Base-by-base conservation (phyloP, 2,797 vertebrate genomes). In the Premnoplex brunnescens region DNA sequence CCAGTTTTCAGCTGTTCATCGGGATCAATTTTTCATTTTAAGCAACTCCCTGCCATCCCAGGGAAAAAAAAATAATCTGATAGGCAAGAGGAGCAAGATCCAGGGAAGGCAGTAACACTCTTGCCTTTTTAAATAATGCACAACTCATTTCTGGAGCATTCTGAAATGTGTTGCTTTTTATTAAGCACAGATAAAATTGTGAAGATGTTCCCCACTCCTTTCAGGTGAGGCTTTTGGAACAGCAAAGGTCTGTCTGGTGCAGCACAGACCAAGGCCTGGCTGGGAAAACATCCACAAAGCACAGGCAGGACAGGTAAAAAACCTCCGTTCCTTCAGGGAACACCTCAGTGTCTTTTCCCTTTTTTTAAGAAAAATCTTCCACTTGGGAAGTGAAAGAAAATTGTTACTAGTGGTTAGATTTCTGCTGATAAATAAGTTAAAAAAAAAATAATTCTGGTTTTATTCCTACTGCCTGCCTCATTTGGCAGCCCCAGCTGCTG, bases 21-120 rank as follows among this genome's bases (percentile, higher is more conserved):
- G 36, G 75, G 91, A 96, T 95, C 90, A 93, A 92, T 97, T 97
- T 96, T 96, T 97, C 95, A 96, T 97, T 95, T 94, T 92, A 83
- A 96, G 94, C 94, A 95, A 94, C 85, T 91, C 90, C 67, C 83
- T 90, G 88, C 93, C 88, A 94, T 76, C 60, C 37, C 10, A 16
- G 60, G 71, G 56, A 11, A 64, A 84, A 91, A 92, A 91, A 71
- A 71, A 79, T 8, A n/a, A 79, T 14, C 87, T 79, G 74, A 91
- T 78, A 86, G 94, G 79, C 54, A 78, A 79, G 85, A 84, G n/a
- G 56, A 89, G 85, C 2, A 26, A 92, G 82, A 85, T 34, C n/a
- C 36, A 39, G 72, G 72, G 85, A 37, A 94, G 32, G 55, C 15
- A 73, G 88, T 43, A 89, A 93, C 78, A 60, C 72, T 87, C 75